These are phyloP conservation scores for Lepisosteus osseus DNA, from an alignment of 2,113 vertebrate genomes.

Conservation along the genomic window DNA sequence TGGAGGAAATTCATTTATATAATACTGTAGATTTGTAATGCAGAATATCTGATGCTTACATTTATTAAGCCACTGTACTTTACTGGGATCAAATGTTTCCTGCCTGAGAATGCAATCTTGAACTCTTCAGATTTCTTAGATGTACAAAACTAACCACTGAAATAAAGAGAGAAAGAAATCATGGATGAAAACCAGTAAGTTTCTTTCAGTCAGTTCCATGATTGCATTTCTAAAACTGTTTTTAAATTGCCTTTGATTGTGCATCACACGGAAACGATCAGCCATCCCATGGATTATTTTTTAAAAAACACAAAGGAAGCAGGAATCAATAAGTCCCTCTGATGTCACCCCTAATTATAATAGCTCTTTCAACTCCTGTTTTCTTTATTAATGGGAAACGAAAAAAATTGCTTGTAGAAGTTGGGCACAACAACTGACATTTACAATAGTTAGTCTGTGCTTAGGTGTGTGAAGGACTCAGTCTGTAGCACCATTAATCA, in stretches of 20 bases:
- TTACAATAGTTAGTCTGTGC: slow-evolving; percentile 60
- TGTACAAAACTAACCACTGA: too few relatives aligned
- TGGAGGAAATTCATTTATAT: too few relatives aligned
- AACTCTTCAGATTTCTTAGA: too few relatives aligned
- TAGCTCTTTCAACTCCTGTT: slow-evolving; percentile 7
- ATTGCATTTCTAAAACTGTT: not conserved
- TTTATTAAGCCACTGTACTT: too few relatives aligned
- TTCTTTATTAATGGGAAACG: slow-evolving; percentile 39
- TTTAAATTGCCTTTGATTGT: slow-evolving; percentile 1
- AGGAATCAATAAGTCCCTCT: not conserved
- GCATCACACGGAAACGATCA: not conserved
- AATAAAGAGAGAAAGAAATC: too few relatives aligned
- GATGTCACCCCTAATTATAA: not conserved
- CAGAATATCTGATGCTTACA: too few relatives aligned
- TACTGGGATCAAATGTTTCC: too few relatives aligned
- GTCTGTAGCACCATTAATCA: slow-evolving; percentile 73
- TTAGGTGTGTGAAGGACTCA: slow-evolving; percentile 64
- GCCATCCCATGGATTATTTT: not conserved
- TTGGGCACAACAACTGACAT: slow-evolving; percentile 51
- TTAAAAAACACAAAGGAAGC: not conserved
- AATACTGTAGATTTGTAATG: too few relatives aligned
- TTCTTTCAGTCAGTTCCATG: too few relatives aligned
- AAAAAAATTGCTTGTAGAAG: slow-evolving; percentile 50
- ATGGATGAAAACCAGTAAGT: too few relatives aligned
- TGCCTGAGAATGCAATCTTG: too few relatives aligned